phyloP scores from a whole-genome alignment of 2,113 vertebrate genomes.

The Psophia crepitans region DNA sequence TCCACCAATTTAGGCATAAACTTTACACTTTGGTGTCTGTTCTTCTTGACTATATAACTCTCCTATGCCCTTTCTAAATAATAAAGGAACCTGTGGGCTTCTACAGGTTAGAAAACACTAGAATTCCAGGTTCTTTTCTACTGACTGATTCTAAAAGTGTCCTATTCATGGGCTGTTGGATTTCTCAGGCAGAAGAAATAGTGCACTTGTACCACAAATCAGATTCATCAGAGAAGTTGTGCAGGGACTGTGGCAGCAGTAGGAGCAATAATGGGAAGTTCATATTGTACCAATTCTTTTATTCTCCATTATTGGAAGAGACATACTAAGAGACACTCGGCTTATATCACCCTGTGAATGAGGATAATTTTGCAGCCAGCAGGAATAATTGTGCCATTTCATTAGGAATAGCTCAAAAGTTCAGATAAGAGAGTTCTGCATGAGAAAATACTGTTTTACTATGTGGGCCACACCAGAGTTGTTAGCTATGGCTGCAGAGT shows the following conservation, averaged over 20 bases:
- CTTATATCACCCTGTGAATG: not conserved
- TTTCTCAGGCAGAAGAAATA: not conserved
- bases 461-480: accelerated
- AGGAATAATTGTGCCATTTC: not conserved
- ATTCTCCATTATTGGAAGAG: not conserved
- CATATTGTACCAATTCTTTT: not conserved
- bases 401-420: not conserved
- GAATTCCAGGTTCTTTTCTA: not conserved
- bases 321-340: not conserved
- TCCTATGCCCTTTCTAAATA: not conserved
- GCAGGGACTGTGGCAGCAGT: not conserved
- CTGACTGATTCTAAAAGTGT: not conserved
- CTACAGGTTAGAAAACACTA: not conserved
- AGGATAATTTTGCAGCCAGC: not conserved
- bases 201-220: not conserved
- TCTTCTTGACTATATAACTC: not conserved
- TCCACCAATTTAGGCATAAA: not conserved
- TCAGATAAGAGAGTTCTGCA: not conserved
- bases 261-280: not conserved
- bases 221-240: not conserved
- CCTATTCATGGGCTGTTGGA: not conserved
- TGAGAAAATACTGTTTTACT: not conserved
- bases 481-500: not conserved
- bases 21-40: not conserved
- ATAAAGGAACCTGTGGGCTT: not conserved